Evolutionary conservation across 1,140 invertebrate genomes (phyloP).

Genomic region (Cyclargus thomasi): DNA sequence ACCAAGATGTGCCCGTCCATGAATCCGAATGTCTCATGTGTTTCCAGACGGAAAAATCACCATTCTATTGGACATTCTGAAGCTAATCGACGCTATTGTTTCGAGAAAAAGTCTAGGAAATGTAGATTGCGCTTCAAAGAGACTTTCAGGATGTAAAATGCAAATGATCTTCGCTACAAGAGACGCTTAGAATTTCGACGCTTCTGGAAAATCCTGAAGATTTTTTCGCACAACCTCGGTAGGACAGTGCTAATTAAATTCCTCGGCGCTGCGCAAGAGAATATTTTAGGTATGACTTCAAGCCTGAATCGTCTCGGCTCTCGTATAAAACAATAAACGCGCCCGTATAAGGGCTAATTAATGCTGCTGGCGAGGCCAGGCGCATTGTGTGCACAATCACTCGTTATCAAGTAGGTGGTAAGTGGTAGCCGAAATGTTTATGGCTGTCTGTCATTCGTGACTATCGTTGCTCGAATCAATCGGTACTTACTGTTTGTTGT

Average conservation of each 20-base stretch:
- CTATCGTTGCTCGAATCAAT: background rate
- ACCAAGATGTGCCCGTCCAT: too few species aligned
- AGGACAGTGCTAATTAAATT: background rate
- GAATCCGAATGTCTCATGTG: too few species aligned
- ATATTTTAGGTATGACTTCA: background rate
- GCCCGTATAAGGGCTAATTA: conserved; percentile 4
- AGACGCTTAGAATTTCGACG: background rate
- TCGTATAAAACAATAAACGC: conserved; percentile 10
- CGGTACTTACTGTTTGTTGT: background rate
- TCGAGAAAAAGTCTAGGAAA: too few species aligned
- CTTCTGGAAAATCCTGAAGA: background rate
- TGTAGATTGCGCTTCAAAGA: background rate
- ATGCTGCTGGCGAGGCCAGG: background rate
- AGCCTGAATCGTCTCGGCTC: background rate
- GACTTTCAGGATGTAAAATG: background rate
- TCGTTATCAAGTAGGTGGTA: background rate
- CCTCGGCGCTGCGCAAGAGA: background rate
- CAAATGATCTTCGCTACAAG: too few species aligned
- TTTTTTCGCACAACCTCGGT: background rate
- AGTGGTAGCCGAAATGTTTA: background rate
- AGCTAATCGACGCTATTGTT: too few species aligned
- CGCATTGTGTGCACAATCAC: conserved; percentile 1
- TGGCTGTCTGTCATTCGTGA: background rate
- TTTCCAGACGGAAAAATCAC: too few species aligned
- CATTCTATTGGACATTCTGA: too few species aligned